Evolutionary conservation across 1,140 invertebrate genomes (phyloP), one percentile per base, ranked within the genome.

Genomic region (Calliopsis andreniformis): DNA sequence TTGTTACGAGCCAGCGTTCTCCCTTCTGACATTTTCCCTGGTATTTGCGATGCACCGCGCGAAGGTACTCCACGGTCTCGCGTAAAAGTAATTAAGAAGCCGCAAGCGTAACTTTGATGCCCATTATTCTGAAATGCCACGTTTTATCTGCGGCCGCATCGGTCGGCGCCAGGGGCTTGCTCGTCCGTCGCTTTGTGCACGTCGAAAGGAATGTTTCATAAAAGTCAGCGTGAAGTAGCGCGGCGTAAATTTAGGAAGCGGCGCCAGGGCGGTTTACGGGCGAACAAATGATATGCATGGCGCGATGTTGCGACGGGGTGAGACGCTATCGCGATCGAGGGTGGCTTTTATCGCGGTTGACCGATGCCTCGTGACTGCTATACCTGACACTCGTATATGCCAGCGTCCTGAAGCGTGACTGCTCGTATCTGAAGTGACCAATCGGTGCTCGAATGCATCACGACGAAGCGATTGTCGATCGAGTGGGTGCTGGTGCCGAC

Each of bases 331-430:
- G 42, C 12, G 16, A 16, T 14, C 5, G 7, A 73, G 49, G 7
- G 51, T 30, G 39, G 3, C 39, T 20, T 56, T 68, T 75, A 47
- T 68, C 39, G 18, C 43, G 18, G 14, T 16, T 30, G 20, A 3
- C 35, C 35, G 14, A 8, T 35, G 14, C 12, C 25, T 23, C 30
- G 53, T 6, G 10, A 18, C 6, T 8, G 30, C 47, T 47, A 73
- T 79, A 96, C 94, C 93, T 96, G 96, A 89, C 96, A 97, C 90
- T 96, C 96, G 86, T 96, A 97, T 32, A 95, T 89, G n/a, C 96
- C 96, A 8, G 93, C 94, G 86, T 97, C 96, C 18, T 94, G 92
- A 7, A 94, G 91, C 42, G 94, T 95, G 7, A 96, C 95, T 78
- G 94, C 94, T 85, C 95, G 95, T 84, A 97, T 95, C 77, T 95